Percentiles rank a stretch among this genome's conserved stretches.
Evolutionary conservation across 1,140 invertebrate species (phyloP).

Genomic region (Scylla paramamosain): DNA sequence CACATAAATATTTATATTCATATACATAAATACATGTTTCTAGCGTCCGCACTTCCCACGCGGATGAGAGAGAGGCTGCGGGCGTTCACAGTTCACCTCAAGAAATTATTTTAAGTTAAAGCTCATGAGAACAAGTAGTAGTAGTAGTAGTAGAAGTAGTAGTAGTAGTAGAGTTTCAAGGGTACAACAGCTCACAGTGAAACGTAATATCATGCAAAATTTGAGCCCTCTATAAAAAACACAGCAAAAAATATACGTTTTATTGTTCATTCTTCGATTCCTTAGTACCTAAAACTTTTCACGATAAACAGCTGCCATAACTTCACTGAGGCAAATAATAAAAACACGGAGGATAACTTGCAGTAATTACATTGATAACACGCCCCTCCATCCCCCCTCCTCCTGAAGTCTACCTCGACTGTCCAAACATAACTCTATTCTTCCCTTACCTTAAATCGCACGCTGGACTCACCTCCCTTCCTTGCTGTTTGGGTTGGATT

Average conservation of each 20-base stretch:
- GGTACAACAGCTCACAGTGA: no score
- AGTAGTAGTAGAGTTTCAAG: no score
- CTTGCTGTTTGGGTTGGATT: not conserved
- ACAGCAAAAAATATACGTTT: no score
- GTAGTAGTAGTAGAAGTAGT: no score
- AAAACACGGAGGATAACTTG: not conserved
- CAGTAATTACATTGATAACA: not conserved
- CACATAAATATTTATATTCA: not conserved
- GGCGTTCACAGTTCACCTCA: not conserved
- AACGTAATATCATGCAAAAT: no score
- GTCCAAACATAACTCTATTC: not conserved
- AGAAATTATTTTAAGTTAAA: no score
- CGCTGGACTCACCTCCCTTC: not conserved
- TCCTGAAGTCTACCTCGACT: not conserved
- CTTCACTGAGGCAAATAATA: not conserved
- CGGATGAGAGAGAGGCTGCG: not conserved
- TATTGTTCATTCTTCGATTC: no score
- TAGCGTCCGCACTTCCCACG: not conserved
- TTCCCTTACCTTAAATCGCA: no score
- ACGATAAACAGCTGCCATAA: not conserved
- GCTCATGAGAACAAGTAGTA: no score
- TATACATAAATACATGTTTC: not conserved
- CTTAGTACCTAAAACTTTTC: not conserved
- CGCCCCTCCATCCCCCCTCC: not conserved
- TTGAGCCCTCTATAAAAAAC: no score